Conservation (phyloP, 2,888 invertebrate species). For the Aspidiotus rigidus region DNA sequence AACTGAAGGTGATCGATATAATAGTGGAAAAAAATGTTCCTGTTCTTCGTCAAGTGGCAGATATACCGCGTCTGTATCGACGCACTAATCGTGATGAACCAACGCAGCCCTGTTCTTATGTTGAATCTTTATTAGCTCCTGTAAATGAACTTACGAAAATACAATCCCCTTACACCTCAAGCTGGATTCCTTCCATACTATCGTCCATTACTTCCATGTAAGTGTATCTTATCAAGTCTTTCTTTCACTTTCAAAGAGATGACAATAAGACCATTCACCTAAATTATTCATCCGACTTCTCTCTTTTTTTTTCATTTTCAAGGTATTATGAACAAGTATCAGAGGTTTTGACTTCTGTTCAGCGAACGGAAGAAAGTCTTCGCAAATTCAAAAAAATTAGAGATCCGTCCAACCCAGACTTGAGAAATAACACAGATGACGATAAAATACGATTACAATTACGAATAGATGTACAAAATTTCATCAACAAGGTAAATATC, state of each 20-base stretch:
- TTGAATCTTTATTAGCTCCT: conserved; percentile 55
- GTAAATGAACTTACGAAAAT: conserved; percentile 52
- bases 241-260: not conserved
- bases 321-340: conserved; percentile 64
- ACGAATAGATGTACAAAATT: conserved; percentile 71
- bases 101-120: conserved; percentile 67
- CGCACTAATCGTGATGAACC: conserved; percentile 85
- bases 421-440: conserved; percentile 64
- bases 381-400: conserved; percentile 77
- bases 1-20: conserved; percentile 42
- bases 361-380: conserved; percentile 90
- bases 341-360: conserved; percentile 85
- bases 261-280: too few relatives aligned
- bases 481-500: conserved; percentile 51
- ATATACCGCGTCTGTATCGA: conserved; percentile 85
- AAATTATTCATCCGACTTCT: not conserved
- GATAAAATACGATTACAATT: conserved; percentile 89
- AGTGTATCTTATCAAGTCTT: conserved; percentile 38
- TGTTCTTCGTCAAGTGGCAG: conserved; percentile 71
- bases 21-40: conserved; percentile 46
- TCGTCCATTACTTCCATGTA: conserved; percentile 48
- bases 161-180: conserved; percentile 41
- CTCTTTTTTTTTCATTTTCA: not conserved
- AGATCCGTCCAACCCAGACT: conserved; percentile 49
- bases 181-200: conserved; percentile 45